Evolutionary conservation across 2,113 vertebrate genomes (phyloP).

Genomic region (Brachyhypopomus occidentalis): DNA sequence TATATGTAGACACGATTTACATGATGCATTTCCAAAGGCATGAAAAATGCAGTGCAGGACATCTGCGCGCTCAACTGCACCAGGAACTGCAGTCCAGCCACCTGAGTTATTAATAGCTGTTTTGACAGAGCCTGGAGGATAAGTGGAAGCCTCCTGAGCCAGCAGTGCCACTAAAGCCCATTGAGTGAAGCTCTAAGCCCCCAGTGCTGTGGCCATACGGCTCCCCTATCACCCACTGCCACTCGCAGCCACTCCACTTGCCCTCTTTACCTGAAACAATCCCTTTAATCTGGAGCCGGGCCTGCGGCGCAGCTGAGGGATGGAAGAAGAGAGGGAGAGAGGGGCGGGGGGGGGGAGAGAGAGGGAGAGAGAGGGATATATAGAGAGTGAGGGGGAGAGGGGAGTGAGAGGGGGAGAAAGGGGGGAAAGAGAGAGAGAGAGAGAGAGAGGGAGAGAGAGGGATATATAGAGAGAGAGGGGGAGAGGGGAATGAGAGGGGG

Average conservation of each 20-base stretch:
- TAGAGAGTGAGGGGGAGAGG: background rate
- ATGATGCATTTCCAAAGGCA: too few species aligned
- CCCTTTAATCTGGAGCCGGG: slow-evolving; percentile 45
- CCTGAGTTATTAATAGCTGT: slow-evolving; percentile 36
- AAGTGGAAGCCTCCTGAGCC: slow-evolving; percentile 42
- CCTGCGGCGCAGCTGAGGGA: background rate
- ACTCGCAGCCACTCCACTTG: slow-evolving; percentile 24
- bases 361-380: slow-evolving; percentile 12
- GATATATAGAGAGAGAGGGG: too few species aligned
- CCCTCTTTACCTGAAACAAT: slow-evolving; percentile 49
- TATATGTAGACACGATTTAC: too few species aligned
- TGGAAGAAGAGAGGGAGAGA: background rate
- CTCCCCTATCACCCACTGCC: slow-evolving; percentile 33
- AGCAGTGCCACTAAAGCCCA: slow-evolving; percentile 42
- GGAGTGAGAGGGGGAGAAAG: too few species aligned
- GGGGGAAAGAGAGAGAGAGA: too few species aligned
- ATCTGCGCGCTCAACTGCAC: background rate
- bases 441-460: too few species aligned
- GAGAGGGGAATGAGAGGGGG: too few species aligned
- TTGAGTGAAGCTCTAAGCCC: slow-evolving; percentile 39
- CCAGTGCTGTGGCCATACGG: slow-evolving; percentile 16
- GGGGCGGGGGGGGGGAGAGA: slow-evolving; percentile 17
- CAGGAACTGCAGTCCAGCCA: slow-evolving; percentile 8
- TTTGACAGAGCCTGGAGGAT: slow-evolving; percentile 22
- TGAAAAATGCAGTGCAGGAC: too few species aligned